Evolutionary conservation across 2,113 vertebrate genomes (phyloP).

Genomic region (Grammomys surdaster): DNA sequence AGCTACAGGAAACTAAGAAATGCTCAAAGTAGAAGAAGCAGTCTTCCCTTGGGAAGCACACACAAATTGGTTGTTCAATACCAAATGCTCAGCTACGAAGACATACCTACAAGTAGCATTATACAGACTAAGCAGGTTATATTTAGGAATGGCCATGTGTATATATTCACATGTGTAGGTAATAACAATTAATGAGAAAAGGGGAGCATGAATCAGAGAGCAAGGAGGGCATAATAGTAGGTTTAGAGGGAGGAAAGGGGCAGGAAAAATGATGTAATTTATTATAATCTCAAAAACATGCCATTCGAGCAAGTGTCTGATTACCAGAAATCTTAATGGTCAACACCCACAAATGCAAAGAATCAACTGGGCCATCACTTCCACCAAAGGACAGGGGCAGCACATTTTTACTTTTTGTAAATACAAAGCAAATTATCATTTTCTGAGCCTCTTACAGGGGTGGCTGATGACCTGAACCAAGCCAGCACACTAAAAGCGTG

Average conservation of each 20-base stretch:
- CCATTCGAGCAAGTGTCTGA: background rate
- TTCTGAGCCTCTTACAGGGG: background rate
- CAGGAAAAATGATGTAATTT: background rate
- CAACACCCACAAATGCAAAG: slow-evolving; percentile 24
- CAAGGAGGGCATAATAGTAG: background rate
- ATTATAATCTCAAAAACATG: slow-evolving; percentile 39
- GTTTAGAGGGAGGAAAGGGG: background rate
- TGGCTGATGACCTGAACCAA: slow-evolving; percentile 47
- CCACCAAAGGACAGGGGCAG: background rate
- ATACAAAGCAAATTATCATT: slow-evolving; percentile 40
- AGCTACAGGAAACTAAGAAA: background rate
- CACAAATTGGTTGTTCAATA: background rate
- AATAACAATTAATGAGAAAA: background rate
- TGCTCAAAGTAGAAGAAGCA: background rate
- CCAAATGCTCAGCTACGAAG: background rate
- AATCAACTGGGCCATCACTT: slow-evolving; percentile 17
- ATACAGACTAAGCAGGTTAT: background rate
- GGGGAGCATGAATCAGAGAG: background rate
- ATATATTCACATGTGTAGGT: background rate
- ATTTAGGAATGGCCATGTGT: background rate
- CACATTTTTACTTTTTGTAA: slow-evolving; percentile 20
- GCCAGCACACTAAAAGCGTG: background rate
- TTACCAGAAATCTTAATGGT: slow-evolving; percentile 14
- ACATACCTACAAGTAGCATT: background rate
- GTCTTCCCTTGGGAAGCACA: too few relatives aligned